phyloP scores from a whole-genome alignment of 35 echinoderm and acorn worm genomes.

The Ophioderma brevispina region DNA sequence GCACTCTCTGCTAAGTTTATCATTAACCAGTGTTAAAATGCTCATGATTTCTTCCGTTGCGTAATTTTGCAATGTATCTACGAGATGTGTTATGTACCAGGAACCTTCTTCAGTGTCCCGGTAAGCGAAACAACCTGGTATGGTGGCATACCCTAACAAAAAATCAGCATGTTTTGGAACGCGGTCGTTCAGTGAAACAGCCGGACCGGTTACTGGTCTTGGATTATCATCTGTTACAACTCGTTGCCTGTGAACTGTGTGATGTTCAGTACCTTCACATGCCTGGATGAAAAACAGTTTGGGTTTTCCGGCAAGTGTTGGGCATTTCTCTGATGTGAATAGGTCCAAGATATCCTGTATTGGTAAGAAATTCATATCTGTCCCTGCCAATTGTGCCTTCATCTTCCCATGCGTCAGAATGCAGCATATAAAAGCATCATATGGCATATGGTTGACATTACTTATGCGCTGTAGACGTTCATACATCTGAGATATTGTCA shows the following conservation, averaged over 20 bases:
- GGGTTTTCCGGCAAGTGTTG: constrained; percentile 24
- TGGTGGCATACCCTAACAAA: constrained; percentile 45
- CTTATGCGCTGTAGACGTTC: no score
- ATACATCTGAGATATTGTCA: no score
- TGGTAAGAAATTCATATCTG: neutral
- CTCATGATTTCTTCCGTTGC: neutral
- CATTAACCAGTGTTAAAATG: constrained; percentile 11
- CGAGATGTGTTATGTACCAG: constrained; percentile 39
- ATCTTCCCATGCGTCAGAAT: constrained; percentile 29
- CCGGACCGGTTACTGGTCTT: neutral
- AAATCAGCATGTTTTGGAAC: constrained; percentile 58
- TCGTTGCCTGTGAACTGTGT: neutral
- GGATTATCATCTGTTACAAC: neutral
- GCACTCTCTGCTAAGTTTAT: neutral
- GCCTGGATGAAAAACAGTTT: constrained; percentile 61
- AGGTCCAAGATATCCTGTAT: constrained; percentile 3
- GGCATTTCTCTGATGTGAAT: neutral
- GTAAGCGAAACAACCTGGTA: constrained; percentile 46
- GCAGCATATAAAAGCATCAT: constrained; percentile 49
- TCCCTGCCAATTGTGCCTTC: neutral
- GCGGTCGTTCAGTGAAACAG: neutral
- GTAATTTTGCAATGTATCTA: neutral
- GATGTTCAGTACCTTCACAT: neutral
- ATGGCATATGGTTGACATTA: no score
- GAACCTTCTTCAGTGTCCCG: constrained; percentile 8